Evolutionary conservation across 2,888 invertebrate genomes (phyloP), one percentile per base, ranked within the genome.

Genomic region (Drosophila anceps): DNA sequence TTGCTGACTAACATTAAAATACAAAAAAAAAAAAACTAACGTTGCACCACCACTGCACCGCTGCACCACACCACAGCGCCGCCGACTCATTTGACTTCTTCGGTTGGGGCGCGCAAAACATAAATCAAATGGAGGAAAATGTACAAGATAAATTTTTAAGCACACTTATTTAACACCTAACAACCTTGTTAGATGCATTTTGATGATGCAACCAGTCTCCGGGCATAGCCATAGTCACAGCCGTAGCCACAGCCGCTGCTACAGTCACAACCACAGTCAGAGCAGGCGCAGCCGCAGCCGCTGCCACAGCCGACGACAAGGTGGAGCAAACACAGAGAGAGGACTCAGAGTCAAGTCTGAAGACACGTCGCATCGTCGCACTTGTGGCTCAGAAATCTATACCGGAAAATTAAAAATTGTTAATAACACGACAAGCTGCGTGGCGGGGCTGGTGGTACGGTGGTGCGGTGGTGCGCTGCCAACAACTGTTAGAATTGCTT

Each of bases 131-230:
- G 84, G 65, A 62, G 81, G 81, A 90, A 87, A 91, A 90, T 90
- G 87, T 90, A 91, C 83, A 87, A 91, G 91, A 91, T 91, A 91
- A 91, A 90, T 88, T 91, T 90, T 87, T 87, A 84, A 89, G 90
- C 87, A 90, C 79, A 81, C 91, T 88, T 90, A 90, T 90, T 90
- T 90, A 90, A 90, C 90, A 91, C 91, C 90, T 88, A 88, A 90
- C 88, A 89, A 90, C 90, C 90, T 89, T 90, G 89, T 89, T 87
- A 87, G 86, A 87, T 87, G 84, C 87, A 79, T 88, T 88, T 81
- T 86, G 89, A 84, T 88, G 88, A 86, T 84, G 88, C 79, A 75
- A 80, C 70, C 77, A 77, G 78, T 74, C 74, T 37, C 63, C 60
- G 65, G 50, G 63, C 12, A 18, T 7, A 20, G 43, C 44, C 64